Evolutionary conservation across 2,113 vertebrate genomes (phyloP).

Genomic region (Aspiorhynchus laticeps): DNA sequence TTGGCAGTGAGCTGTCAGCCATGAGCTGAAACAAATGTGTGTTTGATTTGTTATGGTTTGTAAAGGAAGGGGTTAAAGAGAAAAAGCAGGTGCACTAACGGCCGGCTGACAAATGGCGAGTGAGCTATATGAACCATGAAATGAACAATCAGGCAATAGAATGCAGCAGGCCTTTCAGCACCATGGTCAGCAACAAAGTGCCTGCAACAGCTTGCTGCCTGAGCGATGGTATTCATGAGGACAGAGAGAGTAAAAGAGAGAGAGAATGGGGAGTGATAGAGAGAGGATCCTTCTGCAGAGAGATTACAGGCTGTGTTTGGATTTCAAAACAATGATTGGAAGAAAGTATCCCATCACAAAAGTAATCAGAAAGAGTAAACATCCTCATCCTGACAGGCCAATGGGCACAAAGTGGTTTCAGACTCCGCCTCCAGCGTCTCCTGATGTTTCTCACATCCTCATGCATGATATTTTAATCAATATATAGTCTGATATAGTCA

Average conservation of each 20-base stretch:
- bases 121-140: constrained; percentile 83
- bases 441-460: not conserved
- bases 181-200: constrained; percentile 83
- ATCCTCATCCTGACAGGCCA: constrained; percentile 25
- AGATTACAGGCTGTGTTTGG: constrained; percentile 45
- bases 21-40: constrained; percentile 72
- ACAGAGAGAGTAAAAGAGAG: constrained; percentile 50
- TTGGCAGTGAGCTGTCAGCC: constrained; percentile 51
- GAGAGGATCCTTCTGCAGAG: constrained; percentile 39
- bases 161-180: constrained; percentile 78
- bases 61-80: constrained; percentile 79
- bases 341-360: constrained; percentile 46
- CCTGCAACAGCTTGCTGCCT: constrained; percentile 80
- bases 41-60: constrained; percentile 81
- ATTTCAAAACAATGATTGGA: constrained; percentile 36
- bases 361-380: constrained; percentile 37
- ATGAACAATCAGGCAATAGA: constrained; percentile 83
- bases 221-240: constrained; percentile 77
- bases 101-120: constrained; percentile 82
- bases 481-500: not conserved
- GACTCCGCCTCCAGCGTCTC: not conserved
- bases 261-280: constrained; percentile 48
- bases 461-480: constrained; percentile 5
- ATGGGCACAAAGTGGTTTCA: constrained; percentile 13
- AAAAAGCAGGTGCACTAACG: constrained; percentile 78